Conservation (phyloP, 2,113 vertebrate genomes). For the Numida meleagris region DNA sequence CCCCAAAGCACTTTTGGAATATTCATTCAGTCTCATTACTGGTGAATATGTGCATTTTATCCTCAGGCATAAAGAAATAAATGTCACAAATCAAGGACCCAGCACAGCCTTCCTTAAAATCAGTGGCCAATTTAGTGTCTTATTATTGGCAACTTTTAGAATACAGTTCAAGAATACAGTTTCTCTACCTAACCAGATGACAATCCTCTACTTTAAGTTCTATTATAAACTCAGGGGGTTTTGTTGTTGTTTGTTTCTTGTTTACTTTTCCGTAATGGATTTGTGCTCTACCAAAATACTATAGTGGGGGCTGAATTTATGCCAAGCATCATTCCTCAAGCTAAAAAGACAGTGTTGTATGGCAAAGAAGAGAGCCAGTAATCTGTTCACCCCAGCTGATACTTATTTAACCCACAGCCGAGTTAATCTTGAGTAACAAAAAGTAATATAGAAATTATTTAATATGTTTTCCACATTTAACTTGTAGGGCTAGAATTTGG, state of each 20-base stretch:
- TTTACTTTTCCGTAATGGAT: not conserved
- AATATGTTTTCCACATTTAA: not conserved
- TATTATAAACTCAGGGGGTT: not conserved
- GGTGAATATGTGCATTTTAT: not conserved
- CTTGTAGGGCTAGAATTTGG: not conserved
- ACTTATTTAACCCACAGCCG: not conserved
- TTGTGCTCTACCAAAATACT: not conserved
- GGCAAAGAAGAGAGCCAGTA: not conserved
- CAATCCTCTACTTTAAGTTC: not conserved
- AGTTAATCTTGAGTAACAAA: not conserved
- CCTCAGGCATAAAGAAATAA: not conserved
- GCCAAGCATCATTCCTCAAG: not conserved
- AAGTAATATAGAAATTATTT: not conserved
- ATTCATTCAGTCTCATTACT: not conserved
- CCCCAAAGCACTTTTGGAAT: not conserved
- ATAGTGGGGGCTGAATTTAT: not conserved
- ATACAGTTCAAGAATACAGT: not conserved
- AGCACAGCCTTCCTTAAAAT: not conserved
- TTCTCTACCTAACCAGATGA: not conserved
- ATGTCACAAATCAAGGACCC: not conserved
- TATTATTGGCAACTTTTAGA: not conserved
- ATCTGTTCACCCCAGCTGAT: not conserved
- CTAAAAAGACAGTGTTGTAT: fast-evolving
- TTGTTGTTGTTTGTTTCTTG: not conserved
- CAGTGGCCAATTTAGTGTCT: not conserved